These are phyloP conservation scores for Nerophis lumbriciformis DNA, from an alignment of 2,113 vertebrate species.

Conservation along the genomic window DNA sequence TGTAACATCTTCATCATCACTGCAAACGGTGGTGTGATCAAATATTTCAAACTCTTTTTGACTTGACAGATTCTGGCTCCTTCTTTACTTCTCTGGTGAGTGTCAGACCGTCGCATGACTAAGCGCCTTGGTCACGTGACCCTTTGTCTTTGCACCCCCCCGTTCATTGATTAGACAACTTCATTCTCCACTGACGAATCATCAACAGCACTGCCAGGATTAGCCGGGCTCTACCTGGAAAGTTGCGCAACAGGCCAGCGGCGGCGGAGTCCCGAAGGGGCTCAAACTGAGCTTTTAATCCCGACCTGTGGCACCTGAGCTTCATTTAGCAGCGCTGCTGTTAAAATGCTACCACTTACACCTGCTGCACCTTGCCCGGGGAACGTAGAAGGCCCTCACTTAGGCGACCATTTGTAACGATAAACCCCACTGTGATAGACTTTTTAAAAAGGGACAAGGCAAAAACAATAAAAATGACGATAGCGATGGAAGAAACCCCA, in stretches of 20 bases:
- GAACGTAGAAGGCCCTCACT: too few relatives aligned
- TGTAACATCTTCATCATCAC: too few relatives aligned
- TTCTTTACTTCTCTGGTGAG: conserved; percentile 10
- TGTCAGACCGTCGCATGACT: neutral
- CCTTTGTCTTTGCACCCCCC: neutral
- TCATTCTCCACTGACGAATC: too few relatives aligned
- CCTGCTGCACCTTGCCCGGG: too few relatives aligned
- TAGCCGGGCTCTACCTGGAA: conserved; percentile 15
- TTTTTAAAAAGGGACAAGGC: too few relatives aligned
- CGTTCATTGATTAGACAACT: neutral
- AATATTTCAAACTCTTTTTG: neutral
- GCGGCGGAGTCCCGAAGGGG: neutral
- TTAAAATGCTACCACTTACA: neutral
- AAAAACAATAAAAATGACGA: too few relatives aligned
- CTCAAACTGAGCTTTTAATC: conserved; percentile 1
- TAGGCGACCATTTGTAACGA: too few relatives aligned
- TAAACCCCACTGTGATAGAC: too few relatives aligned
- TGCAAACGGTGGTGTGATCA: too few relatives aligned
- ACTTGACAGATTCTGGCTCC: neutral
- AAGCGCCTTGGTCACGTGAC: neutral
- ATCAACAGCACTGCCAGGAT: too few relatives aligned
- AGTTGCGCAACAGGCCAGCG: conserved; percentile 33
- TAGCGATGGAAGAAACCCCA: too few relatives aligned
- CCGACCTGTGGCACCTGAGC: neutral
- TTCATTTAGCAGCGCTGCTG: neutral